phyloP scores from a whole-genome alignment of 2,888 invertebrate genomes.

The Pristionchus fissidentatus region DNA sequence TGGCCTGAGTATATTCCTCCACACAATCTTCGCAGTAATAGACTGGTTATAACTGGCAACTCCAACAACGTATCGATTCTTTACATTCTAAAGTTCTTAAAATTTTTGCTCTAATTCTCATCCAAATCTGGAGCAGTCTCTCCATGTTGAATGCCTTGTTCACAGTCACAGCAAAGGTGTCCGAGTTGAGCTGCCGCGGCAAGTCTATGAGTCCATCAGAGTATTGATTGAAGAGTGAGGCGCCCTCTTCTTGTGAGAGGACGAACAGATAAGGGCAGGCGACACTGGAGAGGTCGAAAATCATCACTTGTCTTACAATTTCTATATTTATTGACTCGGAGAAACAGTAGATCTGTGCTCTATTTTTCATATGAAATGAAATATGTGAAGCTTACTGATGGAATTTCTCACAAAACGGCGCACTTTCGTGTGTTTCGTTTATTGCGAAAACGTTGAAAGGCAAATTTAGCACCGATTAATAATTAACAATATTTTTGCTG shows the following conservation, averaged over 20 bases:
- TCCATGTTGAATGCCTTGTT: constrained; percentile 55
- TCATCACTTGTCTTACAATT: no score
- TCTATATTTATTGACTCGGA: no score
- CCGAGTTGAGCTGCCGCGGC: constrained; percentile 15
- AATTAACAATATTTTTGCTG: no score
- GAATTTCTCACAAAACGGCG: constrained; percentile 56
- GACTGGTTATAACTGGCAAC: no score
- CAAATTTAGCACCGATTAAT: constrained; percentile 58
- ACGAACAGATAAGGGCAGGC: constrained; percentile 56
- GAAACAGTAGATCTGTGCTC: no score
- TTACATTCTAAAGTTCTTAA: no score
- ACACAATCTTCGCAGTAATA: constrained; percentile 60
- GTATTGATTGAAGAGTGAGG: constrained; percentile 10
- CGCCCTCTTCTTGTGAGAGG: constrained; percentile 48
- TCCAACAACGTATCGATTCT: no score
- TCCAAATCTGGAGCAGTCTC: constrained; percentile 53
- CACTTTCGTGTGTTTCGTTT: constrained; percentile 52
- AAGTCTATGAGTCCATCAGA: background rate
- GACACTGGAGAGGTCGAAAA: constrained; percentile 54
- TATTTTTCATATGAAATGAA: no score
- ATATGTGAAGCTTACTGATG: constrained; percentile 60
- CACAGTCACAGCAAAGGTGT: constrained; percentile 53
- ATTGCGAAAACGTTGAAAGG: constrained; percentile 58
- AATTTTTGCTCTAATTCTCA: no score
- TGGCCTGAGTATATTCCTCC: constrained; percentile 55